Percentiles rank a stretch among this genome's conserved stretches.
Conservation (phyloP, 2,888 invertebrate genomes). For the Thumatha senex region DNA sequence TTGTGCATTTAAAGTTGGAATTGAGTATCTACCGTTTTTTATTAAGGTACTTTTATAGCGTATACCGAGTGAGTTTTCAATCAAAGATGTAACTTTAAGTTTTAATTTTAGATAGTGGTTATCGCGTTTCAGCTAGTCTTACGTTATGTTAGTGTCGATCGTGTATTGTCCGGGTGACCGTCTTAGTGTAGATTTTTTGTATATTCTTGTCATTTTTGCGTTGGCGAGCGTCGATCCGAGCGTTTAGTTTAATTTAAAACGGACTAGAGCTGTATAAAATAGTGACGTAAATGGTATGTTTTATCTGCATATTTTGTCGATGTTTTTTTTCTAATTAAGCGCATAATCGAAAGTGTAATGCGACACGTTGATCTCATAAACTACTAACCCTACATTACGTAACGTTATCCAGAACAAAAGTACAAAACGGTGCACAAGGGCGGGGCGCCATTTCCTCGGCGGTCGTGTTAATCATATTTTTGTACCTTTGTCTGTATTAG, state of each 20-base stretch:
- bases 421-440: slow-evolving; percentile 67
- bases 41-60: slow-evolving; percentile 65
- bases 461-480: slow-evolving; percentile 69
- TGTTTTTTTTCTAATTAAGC: slow-evolving; percentile 73
- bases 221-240: slow-evolving; percentile 52
- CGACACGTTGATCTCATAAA: slow-evolving; percentile 81
- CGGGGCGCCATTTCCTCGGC: slow-evolving; percentile 43
- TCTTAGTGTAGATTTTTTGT: slow-evolving; percentile 73
- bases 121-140: slow-evolving; percentile 83
- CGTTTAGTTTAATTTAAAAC: slow-evolving; percentile 58
- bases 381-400: slow-evolving; percentile 74
- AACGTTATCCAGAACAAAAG: slow-evolving; percentile 74
- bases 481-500: slow-evolving; percentile 78
- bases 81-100: slow-evolving; percentile 82
- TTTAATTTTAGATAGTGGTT: slow-evolving; percentile 75
- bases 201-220: slow-evolving; percentile 75
- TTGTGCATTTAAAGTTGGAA: slow-evolving; percentile 68
- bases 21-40: slow-evolving; percentile 63
- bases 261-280: slow-evolving; percentile 67
- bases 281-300: slow-evolving; percentile 61
- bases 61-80: slow-evolving; percentile 79
- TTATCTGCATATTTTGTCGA: slow-evolving; percentile 80
- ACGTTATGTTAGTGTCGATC: slow-evolving; percentile 76
- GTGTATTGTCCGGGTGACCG: slow-evolving; percentile 67
- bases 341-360: slow-evolving; percentile 66